Evolutionary conservation across 2,797 vertebrate genomes (phyloP).

Genomic region (Phoxinus dragarum): DNA sequence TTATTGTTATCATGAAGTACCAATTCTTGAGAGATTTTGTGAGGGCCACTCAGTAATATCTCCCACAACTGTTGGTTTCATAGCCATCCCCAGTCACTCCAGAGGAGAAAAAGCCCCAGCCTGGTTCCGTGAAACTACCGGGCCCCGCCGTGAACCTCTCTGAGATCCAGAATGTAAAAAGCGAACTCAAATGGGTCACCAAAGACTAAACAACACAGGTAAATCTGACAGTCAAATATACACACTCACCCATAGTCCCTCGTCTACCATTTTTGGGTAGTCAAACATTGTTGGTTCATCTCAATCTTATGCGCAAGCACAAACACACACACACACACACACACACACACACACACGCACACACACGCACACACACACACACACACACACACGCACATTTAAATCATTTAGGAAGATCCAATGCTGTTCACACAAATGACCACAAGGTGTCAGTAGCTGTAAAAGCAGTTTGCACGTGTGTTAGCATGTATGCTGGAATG

Average conservation of each 20-base stretch:
- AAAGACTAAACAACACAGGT: slow-evolving; percentile 82
- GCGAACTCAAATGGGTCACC: slow-evolving; percentile 93
- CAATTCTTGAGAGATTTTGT: not conserved
- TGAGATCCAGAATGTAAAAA: slow-evolving; percentile 96
- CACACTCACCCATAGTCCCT: slow-evolving; percentile 4
- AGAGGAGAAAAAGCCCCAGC: slow-evolving; percentile 88
- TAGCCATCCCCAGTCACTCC: slow-evolving; percentile 68
- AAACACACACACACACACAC: not conserved
- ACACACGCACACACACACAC: too few species aligned
- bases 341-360: too few species aligned
- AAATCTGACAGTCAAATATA: slow-evolving; percentile 39
- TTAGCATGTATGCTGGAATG: slow-evolving; percentile 65
- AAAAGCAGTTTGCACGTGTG: not conserved
- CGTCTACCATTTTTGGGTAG: slow-evolving; percentile 7
- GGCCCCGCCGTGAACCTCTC: slow-evolving; percentile 92
- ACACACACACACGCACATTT: too few species aligned
- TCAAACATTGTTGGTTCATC: not conserved
- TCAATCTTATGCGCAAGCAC: slow-evolving; percentile 9
- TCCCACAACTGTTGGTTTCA: not conserved
- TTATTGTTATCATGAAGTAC: not conserved
- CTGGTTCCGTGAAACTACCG: slow-evolving; percentile 90
- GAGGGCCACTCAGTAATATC: not conserved
- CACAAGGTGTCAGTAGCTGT: slow-evolving; percentile 71
- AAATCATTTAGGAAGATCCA: not conserved
- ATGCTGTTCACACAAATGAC: slow-evolving; percentile 55